These are phyloP conservation scores for Siderastrea radians DNA, from an alignment of 92 coral and sea anemone genomes.

Conservation along the genomic window DNA sequence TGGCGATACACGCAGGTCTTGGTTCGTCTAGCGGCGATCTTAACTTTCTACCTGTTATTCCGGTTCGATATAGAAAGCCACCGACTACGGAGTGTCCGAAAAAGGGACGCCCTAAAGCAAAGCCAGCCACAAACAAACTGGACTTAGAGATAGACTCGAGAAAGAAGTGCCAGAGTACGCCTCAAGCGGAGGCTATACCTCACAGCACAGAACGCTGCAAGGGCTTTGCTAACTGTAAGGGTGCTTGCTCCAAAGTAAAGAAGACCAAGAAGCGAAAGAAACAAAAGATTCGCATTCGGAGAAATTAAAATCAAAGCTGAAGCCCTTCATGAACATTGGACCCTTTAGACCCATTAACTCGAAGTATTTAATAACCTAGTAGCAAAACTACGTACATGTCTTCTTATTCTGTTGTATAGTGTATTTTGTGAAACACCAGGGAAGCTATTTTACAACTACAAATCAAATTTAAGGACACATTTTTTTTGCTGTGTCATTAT, in stretches of 20 bases:
- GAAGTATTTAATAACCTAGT: not conserved
- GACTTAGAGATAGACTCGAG: not conserved
- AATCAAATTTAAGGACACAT: no score
- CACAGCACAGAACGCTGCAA: not conserved
- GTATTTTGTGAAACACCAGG: no score
- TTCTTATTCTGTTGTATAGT: no score
- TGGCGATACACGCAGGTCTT: constrained; percentile 30
- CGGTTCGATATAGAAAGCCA: not conserved
- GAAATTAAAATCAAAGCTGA: not conserved
- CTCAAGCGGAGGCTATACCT: not conserved
- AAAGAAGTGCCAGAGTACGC: not conserved
- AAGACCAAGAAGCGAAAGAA: constrained; percentile 3
- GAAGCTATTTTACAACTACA: no score
- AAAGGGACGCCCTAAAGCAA: not conserved
- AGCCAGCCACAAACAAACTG: not conserved
- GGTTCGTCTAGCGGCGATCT: not conserved
- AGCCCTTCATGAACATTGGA: not conserved
- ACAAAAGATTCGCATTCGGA: not conserved
- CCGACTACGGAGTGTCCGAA: not conserved
- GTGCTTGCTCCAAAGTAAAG: not conserved
- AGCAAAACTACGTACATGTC: not conserved
- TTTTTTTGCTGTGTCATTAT: no score
- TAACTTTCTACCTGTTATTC: constrained; percentile 27
- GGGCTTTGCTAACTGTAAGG: not conserved
- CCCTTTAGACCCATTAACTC: not conserved